Evolutionary conservation across 2,888 invertebrate genomes (phyloP), one percentile per base, ranked within the genome.

Genomic region (Meteorus cinctellus): DNA sequence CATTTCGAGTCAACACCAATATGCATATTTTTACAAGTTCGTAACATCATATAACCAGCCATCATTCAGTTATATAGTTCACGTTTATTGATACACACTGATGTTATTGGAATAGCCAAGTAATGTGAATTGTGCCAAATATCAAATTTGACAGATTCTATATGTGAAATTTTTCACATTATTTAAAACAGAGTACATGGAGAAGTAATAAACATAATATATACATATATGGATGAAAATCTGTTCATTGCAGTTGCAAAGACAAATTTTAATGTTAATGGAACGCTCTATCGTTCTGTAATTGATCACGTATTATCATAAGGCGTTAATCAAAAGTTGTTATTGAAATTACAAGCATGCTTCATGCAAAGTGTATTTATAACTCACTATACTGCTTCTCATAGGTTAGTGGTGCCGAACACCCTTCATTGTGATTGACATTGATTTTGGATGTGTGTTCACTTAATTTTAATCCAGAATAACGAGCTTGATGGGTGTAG

Each of bases 1-100:
- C 84, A 84, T 27, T 82, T 79, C 83, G 82, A 82, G 84, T 82
- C 82, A 83, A 69, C 41, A 77, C 82, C 86, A 85, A 85, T 85
- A 84, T 85, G 84, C 86, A 41, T 41, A 12, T 45, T 85, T 85
- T 85, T 85, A 85, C 86, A 85, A 31, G 45, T 27, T 24, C 41
- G 10, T 14, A 29, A 14, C 5, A 27, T 27, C 8, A 4, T 29
- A 27, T 31, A 0, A 68, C 2, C 48, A 36, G 10, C 16, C 84
- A 86, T 81, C 83, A 79, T 81, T 84, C 85, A 86, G 86, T 86
- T 84, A 86, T 85, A 85, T 86, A 86, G 86, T 29, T 12, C 55
- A 27, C 16, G 4, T 34, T 8, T 16, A 69, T 48, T 19, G 31
- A 29, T 51, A 14, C 31, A 31, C 12, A 41, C 12, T 41, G 12